Base-by-base conservation (phyloP, 2,113 vertebrate genomes). In the Cathartes aura region DNA sequence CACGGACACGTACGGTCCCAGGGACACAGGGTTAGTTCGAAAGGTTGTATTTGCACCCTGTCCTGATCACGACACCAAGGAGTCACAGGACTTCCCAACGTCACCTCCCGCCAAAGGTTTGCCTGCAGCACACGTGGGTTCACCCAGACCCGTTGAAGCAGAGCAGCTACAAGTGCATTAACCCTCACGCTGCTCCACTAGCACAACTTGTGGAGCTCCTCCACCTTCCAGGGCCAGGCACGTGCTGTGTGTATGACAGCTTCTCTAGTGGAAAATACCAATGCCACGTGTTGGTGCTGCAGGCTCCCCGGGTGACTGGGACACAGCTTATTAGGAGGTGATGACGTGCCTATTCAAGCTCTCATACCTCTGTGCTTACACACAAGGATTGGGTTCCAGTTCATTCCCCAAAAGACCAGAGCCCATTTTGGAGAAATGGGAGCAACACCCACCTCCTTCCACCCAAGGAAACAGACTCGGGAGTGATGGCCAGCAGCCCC, bases 191-290 rank as follows among this genome's bases (percentile, higher is more conserved):
- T 59, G 40, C 53, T 26, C 9, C 42, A 26, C 10, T 11, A 82
- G 80, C 43, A 71, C 45, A 53, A 8, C 59, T 38, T 16, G 2
- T 4, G 12, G 27, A 89, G 87, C 74, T 88, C 27, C 75, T 81
- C 17, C 68, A 64, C 24, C 48, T 79, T 5, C 42, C 83, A 7
- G 47, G n/a, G 81, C 22, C 45, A 92, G 64, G 26, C 75, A 52
- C 3, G 64, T 80, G 76, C 58, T 88, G 59, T 70, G 89, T 34
- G 32, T 62, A 26, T 20, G 63, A 78, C 78, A 87, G 0, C 11
- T 43, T 52, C 90, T 82, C 94, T 90, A 91, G 91, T 93, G 94
- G 93, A 96, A 97, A 97, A 97, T 85, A 82, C 94, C 93, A 70
- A 58, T 8, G 58, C 70, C 96, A 82, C 43, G 38, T 94, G 89